Conservation (phyloP, 2,888 invertebrate genomes). For the Odiellus spinosus region DNA sequence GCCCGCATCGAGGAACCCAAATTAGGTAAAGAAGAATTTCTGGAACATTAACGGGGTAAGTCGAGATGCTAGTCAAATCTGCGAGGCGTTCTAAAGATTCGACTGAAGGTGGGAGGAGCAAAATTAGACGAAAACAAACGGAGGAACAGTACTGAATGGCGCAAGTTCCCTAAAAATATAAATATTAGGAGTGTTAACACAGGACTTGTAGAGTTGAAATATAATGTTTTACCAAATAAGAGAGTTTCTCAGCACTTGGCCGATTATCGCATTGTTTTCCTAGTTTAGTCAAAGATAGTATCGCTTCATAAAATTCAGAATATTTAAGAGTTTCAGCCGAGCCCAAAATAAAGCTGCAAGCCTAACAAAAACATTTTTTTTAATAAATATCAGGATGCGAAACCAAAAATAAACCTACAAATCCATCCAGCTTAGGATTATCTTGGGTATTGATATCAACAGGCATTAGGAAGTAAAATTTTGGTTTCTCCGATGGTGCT, state of each 20-base stretch:
- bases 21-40: slow-evolving; percentile 63
- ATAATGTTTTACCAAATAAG: neutral
- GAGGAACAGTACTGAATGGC: slow-evolving; percentile 83
- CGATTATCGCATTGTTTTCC: neutral
- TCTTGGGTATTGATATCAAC: slow-evolving; percentile 52
- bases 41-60: slow-evolving; percentile 41
- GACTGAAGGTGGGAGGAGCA: slow-evolving; percentile 75
- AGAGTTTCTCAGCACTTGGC: neutral
- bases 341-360: slow-evolving; percentile 83
- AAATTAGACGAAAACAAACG: slow-evolving; percentile 62
- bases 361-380: slow-evolving; percentile 30
- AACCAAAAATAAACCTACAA: slow-evolving; percentile 24
- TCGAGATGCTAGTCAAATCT: slow-evolving; percentile 41
- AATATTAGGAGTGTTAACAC: neutral
- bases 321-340: slow-evolving; percentile 83
- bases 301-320: slow-evolving; percentile 64
- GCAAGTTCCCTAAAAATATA: slow-evolving; percentile 42
- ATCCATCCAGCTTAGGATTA: slow-evolving; percentile 69
- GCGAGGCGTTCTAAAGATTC: slow-evolving; percentile 51
- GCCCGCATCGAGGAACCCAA: slow-evolving; percentile 67
- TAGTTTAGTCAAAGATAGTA: slow-evolving; percentile 35
- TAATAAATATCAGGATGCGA: too few relatives aligned
- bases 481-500: slow-evolving; percentile 51
- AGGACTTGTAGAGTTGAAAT: neutral
- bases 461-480: slow-evolving; percentile 75